A percentile compares a stretch with the other conserved stretches of the same genome.
Conservation (phyloP, 2,797 vertebrate genomes). For the Ctenopoma kingsleyae region DNA sequence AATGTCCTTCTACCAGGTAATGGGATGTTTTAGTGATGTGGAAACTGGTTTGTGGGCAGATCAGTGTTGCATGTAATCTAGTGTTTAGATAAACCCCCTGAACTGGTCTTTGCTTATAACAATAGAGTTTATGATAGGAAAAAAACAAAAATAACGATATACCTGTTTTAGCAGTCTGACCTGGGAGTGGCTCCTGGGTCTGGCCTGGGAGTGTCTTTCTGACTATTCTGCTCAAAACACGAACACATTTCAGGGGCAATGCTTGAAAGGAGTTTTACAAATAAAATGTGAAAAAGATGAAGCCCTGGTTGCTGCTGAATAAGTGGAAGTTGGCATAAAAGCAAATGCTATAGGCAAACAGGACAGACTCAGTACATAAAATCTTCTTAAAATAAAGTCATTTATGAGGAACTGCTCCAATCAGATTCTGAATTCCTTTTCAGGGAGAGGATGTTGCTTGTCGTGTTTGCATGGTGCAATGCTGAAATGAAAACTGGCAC, state of each 20-base stretch:
- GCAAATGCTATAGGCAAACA: slow-evolving; percentile 32
- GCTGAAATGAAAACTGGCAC: slow-evolving; percentile 20
- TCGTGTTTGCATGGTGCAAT: slow-evolving; percentile 16
- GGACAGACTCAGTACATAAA: slow-evolving; percentile 20
- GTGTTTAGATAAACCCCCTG: neutral
- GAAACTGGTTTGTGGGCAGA: neutral
- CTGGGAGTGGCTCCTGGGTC: neutral
- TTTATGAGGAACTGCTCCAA: slow-evolving; percentile 3
- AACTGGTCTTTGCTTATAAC: no score
- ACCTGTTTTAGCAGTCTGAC: slow-evolving; percentile 1
- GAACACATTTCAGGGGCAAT: neutral
- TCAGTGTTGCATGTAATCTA: slow-evolving; percentile 1
- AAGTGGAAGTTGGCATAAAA: slow-evolving; percentile 23
- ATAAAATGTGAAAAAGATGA: slow-evolving; percentile 18
- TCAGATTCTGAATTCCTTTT: slow-evolving; percentile 46
- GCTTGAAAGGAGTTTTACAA: neutral
- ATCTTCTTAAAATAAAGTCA: slow-evolving; percentile 15
- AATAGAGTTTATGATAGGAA: no score
- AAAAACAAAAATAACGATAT: neutral
- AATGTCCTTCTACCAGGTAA: neutral
- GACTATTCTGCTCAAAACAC: neutral
- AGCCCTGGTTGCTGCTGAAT: slow-evolving; percentile 12
- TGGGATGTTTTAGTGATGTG: neutral
- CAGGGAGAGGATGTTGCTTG: slow-evolving; percentile 38
- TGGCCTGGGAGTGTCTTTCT: neutral